A percentile compares a stretch with the other conserved stretches of the same genome.
phyloP scores from a whole-genome alignment of 2,888 invertebrate genomes.

The Cistogaster globosa region DNA sequence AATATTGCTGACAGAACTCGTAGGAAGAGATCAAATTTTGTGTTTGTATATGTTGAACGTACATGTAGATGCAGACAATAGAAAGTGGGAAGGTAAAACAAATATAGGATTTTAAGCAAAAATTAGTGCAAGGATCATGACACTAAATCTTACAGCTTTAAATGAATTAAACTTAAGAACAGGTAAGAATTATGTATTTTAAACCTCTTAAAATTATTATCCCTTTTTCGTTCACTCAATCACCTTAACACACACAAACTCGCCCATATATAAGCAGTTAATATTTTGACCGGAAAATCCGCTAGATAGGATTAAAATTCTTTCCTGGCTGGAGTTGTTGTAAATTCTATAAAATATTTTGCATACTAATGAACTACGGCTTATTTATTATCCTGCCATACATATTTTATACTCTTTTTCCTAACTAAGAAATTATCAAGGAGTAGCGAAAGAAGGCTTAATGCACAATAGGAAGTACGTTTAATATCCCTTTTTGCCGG shows the following conservation, averaged over 20 bases:
- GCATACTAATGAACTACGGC: slow-evolving; percentile 79
- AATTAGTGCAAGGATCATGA: slow-evolving; percentile 64
- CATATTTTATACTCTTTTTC: slow-evolving; percentile 37
- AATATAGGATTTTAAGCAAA: slow-evolving; percentile 57
- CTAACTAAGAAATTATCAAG: slow-evolving; percentile 24
- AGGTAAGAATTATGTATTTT: slow-evolving; percentile 44
- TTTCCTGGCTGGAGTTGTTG: not conserved
- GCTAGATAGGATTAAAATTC: slow-evolving; percentile 78
- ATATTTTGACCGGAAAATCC: slow-evolving; percentile 78
- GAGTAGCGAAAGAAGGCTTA: slow-evolving; percentile 17
- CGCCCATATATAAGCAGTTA: slow-evolving; percentile 11
- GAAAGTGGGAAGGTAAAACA: slow-evolving; percentile 54
- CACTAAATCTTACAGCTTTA: slow-evolving; percentile 57
- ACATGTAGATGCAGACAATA: not conserved
- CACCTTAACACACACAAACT: not conserved
- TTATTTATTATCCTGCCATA: slow-evolving; percentile 53
- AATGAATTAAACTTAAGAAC: slow-evolving; percentile 49
- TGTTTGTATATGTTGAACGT: not conserved
- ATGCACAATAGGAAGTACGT: slow-evolving; percentile 60
- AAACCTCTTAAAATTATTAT: slow-evolving; percentile 53
- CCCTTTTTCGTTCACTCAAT: slow-evolving; percentile 47
- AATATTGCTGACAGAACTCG: slow-evolving; percentile 33
- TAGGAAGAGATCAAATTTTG: slow-evolving; percentile 4
- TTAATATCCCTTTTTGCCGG: slow-evolving; percentile 32
- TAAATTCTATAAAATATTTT: slow-evolving; percentile 79